Conservation (phyloP, 2,113 vertebrate species). For the Morone chrysops region DNA sequence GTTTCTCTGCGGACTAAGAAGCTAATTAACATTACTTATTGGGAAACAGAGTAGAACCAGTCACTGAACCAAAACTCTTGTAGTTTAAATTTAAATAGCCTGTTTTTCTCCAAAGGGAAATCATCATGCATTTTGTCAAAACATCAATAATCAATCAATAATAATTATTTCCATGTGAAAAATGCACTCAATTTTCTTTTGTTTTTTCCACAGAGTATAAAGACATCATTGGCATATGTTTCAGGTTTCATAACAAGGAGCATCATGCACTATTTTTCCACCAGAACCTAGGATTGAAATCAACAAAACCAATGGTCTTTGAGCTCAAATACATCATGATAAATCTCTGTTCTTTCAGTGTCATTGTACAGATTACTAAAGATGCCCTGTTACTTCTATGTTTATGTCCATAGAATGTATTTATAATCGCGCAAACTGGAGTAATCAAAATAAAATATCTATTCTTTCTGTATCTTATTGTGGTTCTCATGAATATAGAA, state of each 20-base stretch:
- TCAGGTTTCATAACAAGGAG: slow-evolving; percentile 43
- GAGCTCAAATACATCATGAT: slow-evolving; percentile 55
- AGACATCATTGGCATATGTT: slow-evolving; percentile 66
- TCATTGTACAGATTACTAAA: slow-evolving; percentile 70
- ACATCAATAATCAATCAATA: slow-evolving; percentile 52
- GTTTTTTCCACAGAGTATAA: slow-evolving; percentile 32
- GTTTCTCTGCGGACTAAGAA: slow-evolving; percentile 56
- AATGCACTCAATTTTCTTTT: slow-evolving; percentile 44
- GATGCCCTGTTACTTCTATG: slow-evolving; percentile 72
- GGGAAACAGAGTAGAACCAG: slow-evolving; percentile 43
- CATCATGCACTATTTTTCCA: slow-evolving; percentile 54
- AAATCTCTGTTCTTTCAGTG: slow-evolving; percentile 66
- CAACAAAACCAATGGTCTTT: slow-evolving; percentile 50
- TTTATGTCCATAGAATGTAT: slow-evolving; percentile 78
- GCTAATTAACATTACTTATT: slow-evolving; percentile 64
- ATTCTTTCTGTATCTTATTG: slow-evolving; percentile 70
- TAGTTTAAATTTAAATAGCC: slow-evolving; percentile 61
- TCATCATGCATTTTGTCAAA: slow-evolving; percentile 58
- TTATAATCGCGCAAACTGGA: slow-evolving; percentile 67
- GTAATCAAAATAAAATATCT: slow-evolving; percentile 77
- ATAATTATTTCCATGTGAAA: slow-evolving; percentile 50
- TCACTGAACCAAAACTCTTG: slow-evolving; percentile 53
- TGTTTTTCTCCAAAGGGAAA: slow-evolving; percentile 72
- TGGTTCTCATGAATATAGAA: slow-evolving; percentile 67
- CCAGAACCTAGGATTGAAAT: slow-evolving; percentile 54